phyloP scores from a whole-genome alignment of 2,888 invertebrate species.

The Cecidostiba fungosa region DNA sequence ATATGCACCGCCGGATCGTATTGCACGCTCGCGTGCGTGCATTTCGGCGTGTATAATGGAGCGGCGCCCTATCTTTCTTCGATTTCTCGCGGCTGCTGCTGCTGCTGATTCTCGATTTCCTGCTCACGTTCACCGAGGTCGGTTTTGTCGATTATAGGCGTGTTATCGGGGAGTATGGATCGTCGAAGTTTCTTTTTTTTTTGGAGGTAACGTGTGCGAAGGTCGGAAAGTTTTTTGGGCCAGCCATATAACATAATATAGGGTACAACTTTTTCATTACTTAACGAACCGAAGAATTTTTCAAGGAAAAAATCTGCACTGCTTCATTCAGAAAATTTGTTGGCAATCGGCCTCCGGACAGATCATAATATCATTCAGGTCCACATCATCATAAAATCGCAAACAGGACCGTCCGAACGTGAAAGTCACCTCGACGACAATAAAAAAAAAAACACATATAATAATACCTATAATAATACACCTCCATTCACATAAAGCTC shows the following conservation, averaged over 20 bases:
- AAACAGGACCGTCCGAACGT: neutral
- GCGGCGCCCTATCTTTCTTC: conserved; percentile 16
- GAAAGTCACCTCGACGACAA: conserved; percentile 9
- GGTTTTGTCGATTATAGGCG: conserved; percentile 19
- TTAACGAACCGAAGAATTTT: too few relatives aligned
- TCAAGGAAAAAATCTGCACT: too few relatives aligned
- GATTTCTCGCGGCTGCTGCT: neutral
- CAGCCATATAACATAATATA: too few relatives aligned
- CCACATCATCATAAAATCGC: neutral
- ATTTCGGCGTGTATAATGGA: neutral
- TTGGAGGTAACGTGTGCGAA: neutral
- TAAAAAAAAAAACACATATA: neutral
- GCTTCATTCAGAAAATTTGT: too few relatives aligned
- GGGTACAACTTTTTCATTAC: too few relatives aligned
- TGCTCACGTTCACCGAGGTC: conserved; percentile 5
- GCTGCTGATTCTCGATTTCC: neutral
- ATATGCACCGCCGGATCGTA: conserved; percentile 16
- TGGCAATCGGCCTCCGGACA: too few relatives aligned
- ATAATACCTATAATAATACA: too few relatives aligned
- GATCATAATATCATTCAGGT: too few relatives aligned
- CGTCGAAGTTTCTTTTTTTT: too few relatives aligned
- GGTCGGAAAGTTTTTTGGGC: neutral
- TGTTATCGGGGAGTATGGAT: neutral
- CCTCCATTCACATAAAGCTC: neutral
- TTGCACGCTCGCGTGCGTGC: conserved; percentile 41